These are phyloP conservation scores for Ellobium chinense DNA, from an alignment of 2,888 invertebrate species.

Conservation along the genomic window DNA sequence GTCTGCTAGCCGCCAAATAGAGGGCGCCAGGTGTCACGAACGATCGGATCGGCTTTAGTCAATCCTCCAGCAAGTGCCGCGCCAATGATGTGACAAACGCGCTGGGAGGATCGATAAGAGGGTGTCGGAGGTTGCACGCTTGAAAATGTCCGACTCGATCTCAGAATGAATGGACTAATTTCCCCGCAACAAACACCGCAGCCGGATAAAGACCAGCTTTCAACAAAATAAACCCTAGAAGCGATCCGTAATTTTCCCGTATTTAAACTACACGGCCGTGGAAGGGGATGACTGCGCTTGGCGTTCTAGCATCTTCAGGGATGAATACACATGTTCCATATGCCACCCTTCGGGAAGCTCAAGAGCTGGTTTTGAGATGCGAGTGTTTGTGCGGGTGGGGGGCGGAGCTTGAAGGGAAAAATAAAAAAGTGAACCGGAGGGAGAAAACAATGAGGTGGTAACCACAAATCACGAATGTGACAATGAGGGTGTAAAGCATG, in stretches of 20 bases:
- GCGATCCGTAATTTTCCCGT: conserved; percentile 28
- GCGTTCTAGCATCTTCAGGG: background rate
- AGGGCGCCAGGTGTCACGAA: conserved; percentile 41
- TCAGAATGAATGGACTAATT: conserved; percentile 36
- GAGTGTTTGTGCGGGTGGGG: too few relatives aligned
- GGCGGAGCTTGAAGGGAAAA: too few relatives aligned
- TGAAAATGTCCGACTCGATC: conserved; percentile 22
- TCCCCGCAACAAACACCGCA: conserved; percentile 2
- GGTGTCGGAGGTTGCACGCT: conserved; percentile 35
- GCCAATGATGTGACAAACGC: conserved; percentile 20
- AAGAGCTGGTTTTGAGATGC: background rate
- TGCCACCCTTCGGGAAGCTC: background rate
- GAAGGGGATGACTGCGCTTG: conserved; percentile 18
- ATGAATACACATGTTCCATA: conserved; percentile 28
- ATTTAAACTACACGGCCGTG: conserved; percentile 36
- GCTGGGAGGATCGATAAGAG: conserved; percentile 17
- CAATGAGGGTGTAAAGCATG: too few relatives aligned
- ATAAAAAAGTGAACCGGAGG: too few relatives aligned
- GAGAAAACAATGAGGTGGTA: too few relatives aligned
- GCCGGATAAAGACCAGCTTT: conserved; percentile 34
- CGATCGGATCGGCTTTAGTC: conserved; percentile 44
- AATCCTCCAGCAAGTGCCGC: conserved; percentile 33
- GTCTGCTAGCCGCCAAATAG: conserved; percentile 38
- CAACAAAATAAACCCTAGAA: conserved; percentile 38
- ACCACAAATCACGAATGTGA: too few relatives aligned